These are phyloP conservation scores for Porphyrio hochstetteri DNA, from an alignment of 2,113 vertebrate genomes.

Conservation along the genomic window DNA sequence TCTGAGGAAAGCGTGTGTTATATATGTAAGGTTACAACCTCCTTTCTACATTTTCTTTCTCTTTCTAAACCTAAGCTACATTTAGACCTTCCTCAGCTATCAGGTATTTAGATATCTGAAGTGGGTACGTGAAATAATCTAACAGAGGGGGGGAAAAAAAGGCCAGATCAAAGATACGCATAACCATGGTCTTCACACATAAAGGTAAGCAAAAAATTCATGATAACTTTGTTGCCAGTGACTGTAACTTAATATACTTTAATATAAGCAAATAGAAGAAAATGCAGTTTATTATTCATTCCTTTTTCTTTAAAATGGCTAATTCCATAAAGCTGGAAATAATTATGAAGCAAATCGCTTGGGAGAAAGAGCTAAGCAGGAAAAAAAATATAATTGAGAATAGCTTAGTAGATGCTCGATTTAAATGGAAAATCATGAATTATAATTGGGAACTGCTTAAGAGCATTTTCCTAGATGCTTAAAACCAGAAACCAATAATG, in stretches of 20 bases:
- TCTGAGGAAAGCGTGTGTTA: neutral
- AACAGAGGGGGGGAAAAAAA: neutral
- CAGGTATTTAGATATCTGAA: neutral
- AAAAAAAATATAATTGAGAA: neutral
- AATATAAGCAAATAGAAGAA: neutral
- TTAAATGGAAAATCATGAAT: conserved; percentile 32
- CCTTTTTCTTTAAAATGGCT: neutral
- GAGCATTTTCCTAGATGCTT: neutral
- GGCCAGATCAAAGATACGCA: neutral
- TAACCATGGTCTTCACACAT: neutral
- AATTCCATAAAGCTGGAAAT: conserved; percentile 23
- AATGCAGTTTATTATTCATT: neutral
- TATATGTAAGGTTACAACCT: neutral
- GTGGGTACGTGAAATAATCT: neutral
- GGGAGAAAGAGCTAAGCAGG: neutral
- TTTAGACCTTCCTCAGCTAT: neutral
- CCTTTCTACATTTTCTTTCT: neutral
- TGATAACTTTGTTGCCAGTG: neutral
- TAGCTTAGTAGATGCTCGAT: neutral
- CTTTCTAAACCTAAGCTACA: neutral
- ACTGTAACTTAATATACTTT: neutral
- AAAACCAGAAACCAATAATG: neutral
- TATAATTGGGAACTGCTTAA: neutral
- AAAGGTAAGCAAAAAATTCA: neutral
- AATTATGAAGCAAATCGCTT: neutral